These are phyloP conservation scores for Cotesia typhae DNA, from an alignment of 1,140 invertebrate species.

Conservation along the genomic window DNA sequence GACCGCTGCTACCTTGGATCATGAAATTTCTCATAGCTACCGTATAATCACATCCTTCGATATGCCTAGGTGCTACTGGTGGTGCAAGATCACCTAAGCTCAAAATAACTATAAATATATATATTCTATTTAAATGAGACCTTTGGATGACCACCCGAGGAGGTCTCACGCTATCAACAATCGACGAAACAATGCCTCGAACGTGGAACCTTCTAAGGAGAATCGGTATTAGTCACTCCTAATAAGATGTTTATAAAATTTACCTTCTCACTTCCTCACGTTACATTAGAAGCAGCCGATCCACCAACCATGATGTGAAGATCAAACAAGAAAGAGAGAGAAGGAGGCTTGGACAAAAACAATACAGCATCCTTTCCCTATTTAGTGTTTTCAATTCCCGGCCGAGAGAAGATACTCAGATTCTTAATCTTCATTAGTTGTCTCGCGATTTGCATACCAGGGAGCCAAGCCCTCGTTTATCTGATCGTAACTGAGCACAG, in stretches of 20 bases:
- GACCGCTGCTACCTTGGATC: background rate
- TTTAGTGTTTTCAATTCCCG: conserved; percentile 35
- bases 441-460: conserved; percentile 43
- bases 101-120: too few relatives aligned
- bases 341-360: background rate
- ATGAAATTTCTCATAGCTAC: conserved; percentile 22
- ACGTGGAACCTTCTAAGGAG: conserved; percentile 38
- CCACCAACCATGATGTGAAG: too few relatives aligned
- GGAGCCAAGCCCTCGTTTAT: conserved; percentile 37
- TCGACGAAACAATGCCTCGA: conserved; percentile 31
- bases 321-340: too few relatives aligned
- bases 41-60: conserved; percentile 15
- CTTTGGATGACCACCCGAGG: too few relatives aligned
- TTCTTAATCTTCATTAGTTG: conserved; percentile 49
- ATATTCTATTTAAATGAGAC: too few relatives aligned
- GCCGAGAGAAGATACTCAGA: conserved; percentile 23
- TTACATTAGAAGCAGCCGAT: too few relatives aligned
- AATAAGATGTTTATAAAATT: conserved; percentile 4
- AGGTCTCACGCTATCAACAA: conserved; percentile 24
- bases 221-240: conserved; percentile 40
- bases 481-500: conserved; percentile 42
- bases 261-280: too few relatives aligned
- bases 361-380: conserved; percentile 17
- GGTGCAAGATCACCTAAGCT: background rate
- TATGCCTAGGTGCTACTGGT: background rate